Evolutionary conservation across 1,140 invertebrate species (phyloP).

Genomic region (Papilio polytes): DNA sequence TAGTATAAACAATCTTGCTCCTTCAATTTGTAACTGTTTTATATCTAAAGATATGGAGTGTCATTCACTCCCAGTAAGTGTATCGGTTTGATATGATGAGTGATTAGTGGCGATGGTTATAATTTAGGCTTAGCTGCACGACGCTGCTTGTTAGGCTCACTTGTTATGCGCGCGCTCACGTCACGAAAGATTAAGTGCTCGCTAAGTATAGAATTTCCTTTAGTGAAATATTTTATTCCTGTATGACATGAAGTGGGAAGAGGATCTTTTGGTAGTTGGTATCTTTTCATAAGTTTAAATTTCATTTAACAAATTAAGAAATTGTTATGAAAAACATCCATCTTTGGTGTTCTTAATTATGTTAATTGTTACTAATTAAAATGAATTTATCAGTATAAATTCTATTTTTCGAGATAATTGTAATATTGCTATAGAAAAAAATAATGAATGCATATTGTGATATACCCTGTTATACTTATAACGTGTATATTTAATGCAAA

Average conservation of each 20-base stretch:
- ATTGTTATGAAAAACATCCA: no score
- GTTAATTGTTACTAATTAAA: no score
- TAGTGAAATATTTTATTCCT: neutral
- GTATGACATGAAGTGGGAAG: no score
- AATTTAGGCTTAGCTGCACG: conserved; percentile 75
- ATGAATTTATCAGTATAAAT: no score
- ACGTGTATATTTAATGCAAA: neutral
- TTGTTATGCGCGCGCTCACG: conserved; percentile 76
- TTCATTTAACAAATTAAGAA: no score
- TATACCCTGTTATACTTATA: neutral
- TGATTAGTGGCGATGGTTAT: conserved; percentile 74
- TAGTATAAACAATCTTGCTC: conserved; percentile 4
- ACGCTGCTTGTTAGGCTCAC: conserved; percentile 75
- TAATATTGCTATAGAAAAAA: no score
- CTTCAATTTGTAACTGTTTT: conserved; percentile 7
- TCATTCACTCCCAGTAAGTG: conserved; percentile 50
- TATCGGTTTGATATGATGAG: conserved; percentile 57
- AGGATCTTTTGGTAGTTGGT: no score
- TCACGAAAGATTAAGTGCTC: conserved; percentile 56
- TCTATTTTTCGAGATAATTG: no score
- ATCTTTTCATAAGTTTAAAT: no score
- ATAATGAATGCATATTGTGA: no score
- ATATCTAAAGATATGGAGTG: conserved; percentile 44
- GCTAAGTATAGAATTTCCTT: conserved; percentile 54
- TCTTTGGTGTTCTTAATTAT: no score